These are phyloP conservation scores for Ictalurus punctatus DNA, from an alignment of 2,113 vertebrate species.

Conservation along the genomic window DNA sequence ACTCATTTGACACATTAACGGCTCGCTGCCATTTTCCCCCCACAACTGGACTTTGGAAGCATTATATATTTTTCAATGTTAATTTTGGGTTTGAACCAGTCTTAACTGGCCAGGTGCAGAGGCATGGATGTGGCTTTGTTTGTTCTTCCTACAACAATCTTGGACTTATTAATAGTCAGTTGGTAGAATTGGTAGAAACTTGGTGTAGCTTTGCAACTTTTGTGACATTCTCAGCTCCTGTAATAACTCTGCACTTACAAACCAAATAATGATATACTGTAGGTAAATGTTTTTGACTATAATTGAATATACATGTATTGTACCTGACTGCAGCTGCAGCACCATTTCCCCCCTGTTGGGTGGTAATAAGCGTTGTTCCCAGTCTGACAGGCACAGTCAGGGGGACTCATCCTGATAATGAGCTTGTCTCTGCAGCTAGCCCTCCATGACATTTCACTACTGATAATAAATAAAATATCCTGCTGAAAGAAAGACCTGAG, in stretches of 20 bases:
- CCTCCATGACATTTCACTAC: slow-evolving; percentile 54
- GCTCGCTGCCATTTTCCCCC: neutral
- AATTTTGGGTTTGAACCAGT: neutral
- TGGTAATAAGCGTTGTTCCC: slow-evolving; percentile 47
- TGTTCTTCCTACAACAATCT: neutral
- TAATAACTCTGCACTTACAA: neutral
- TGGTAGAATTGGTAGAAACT: neutral
- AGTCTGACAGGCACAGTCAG: slow-evolving; percentile 13
- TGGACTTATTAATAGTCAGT: neutral
- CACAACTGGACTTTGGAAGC: neutral
- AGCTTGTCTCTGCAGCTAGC: slow-evolving; percentile 48
- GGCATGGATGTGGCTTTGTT: neutral
- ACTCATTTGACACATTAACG: neutral
- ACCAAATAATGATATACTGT: neutral
- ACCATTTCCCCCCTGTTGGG: slow-evolving; percentile 29
- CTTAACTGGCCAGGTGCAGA: neutral
- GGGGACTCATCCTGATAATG: slow-evolving; percentile 52
- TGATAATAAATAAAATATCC: slow-evolving; percentile 53
- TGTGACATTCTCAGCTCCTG: neutral
- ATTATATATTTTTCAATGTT: neutral
- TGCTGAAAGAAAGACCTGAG: slow-evolving; percentile 35
- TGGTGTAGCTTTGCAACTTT: neutral
- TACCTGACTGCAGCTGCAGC: slow-evolving; percentile 15
- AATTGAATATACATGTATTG: neutral
- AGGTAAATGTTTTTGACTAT: neutral